A percentile compares a stretch with the other conserved stretches of the same genome.
phyloP scores from a whole-genome alignment of 2,797 vertebrate genomes.

The Eidolon dupreanum region DNA sequence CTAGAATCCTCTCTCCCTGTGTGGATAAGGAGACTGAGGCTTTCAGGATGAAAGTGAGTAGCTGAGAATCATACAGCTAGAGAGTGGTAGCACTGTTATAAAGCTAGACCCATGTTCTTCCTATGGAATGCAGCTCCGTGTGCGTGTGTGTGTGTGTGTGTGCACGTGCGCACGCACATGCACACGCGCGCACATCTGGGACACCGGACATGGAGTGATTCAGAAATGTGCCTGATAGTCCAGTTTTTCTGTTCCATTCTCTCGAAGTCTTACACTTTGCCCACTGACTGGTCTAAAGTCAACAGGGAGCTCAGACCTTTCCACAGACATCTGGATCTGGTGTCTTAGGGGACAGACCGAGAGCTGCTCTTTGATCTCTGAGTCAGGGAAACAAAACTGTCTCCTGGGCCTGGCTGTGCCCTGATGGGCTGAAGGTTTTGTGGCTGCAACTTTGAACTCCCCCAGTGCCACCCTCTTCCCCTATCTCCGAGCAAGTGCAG shows the following conservation, averaged over 20 bases:
- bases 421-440: neutral
- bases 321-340: neutral
- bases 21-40: neutral
- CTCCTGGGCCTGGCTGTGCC: neutral
- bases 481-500: neutral
- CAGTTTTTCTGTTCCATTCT: neutral
- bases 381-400: constrained; percentile 15
- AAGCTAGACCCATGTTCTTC: neutral
- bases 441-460: neutral
- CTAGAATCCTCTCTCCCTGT: neutral
- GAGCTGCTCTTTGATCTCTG: neutral
- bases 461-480: neutral
- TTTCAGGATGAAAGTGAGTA: neutral
- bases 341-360: neutral
- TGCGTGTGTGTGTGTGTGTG: neutral
- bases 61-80: neutral
- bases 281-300: neutral
- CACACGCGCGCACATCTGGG: no score
- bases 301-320: neutral
- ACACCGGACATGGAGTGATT: neutral
- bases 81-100: neutral
- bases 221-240: neutral
- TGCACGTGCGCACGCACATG: neutral
- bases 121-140: no score
- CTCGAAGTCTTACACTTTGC: neutral